Base-by-base conservation (phyloP, 2,888 invertebrate species). In the Lithosia quadra region DNA sequence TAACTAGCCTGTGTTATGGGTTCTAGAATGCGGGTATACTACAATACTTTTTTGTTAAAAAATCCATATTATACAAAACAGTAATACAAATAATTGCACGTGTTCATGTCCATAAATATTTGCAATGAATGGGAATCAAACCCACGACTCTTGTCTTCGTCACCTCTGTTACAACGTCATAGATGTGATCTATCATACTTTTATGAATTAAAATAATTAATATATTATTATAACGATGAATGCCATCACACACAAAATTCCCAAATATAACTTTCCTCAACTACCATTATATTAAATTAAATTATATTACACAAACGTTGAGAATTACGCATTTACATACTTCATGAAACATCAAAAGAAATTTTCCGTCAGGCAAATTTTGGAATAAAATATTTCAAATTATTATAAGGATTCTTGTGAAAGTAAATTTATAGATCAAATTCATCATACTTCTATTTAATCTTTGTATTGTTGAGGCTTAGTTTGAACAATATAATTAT, bases 401-500 rank as follows among this genome's bases (percentile, higher is more conserved):
- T 34, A 56, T 24, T 34, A 61, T 28, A 15, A 63, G 49, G 22
- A 63, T 67, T 58, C 22, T n/a, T 57, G 7, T 57, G 18, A 10
- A 65, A 65, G 55, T 43, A 56, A 56, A 36, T 69, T n/a, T n/a
- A n/a, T 21, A 28, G 15, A 39, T 21, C 7, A 56, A 67, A 66
- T 34, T 34, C 13, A 34, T 39, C 13, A 21, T n/a, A 53, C 43
- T 21, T 58, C 60, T 61, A 67, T 62, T 7, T 67, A 57, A 67
- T 62, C 49, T 61, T 56, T 57, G 69, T 75, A 69, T 77, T 77
- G n/a, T 69, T 65, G 71, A 76, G 77, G 75, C 75, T 78, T 76
- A 78, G 77, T 81, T 82, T 73, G 67, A 67, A 67, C 71, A 53
- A 53, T 66, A 60, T n/a, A n/a, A n/a, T n/a, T n/a, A n/a, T 34